These are phyloP conservation scores for Sclerurus mexicanus DNA, from an alignment of 2,113 vertebrate species.

Conservation along the genomic window DNA sequence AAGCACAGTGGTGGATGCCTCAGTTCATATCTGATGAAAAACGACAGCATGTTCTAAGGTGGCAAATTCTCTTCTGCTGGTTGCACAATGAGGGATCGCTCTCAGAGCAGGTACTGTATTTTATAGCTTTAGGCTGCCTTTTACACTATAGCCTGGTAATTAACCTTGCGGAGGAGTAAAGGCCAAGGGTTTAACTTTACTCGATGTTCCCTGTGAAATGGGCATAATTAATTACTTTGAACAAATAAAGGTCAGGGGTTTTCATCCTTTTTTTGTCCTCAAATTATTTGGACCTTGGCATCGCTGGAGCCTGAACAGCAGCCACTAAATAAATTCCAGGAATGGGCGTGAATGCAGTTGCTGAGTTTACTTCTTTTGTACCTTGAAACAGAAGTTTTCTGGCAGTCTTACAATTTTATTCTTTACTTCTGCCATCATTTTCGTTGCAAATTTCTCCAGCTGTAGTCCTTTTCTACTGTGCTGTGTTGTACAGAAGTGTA, in stretches of 20 bases:
- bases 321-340: neutral
- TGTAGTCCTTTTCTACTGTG: neutral
- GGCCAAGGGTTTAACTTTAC: neutral
- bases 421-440: neutral
- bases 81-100: neutral
- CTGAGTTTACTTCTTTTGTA: neutral
- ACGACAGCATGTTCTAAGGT: neutral
- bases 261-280: neutral
- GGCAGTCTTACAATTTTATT: neutral
- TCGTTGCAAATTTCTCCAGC: neutral
- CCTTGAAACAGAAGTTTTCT: neutral
- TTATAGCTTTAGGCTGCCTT: conserved; percentile 26
- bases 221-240: neutral
- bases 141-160: neutral
- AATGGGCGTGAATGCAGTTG: neutral
- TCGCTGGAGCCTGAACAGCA: neutral
- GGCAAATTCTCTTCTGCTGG: neutral
- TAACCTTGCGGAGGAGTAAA: neutral
- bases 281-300: neutral
- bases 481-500: neutral
- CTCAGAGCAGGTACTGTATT: neutral
- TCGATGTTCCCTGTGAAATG: neutral
- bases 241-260: neutral
- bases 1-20: neutral
- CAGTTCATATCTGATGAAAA: neutral